phyloP scores from a whole-genome alignment of 1,140 invertebrate genomes.

The Stenopsyche tienmushanensis region DNA sequence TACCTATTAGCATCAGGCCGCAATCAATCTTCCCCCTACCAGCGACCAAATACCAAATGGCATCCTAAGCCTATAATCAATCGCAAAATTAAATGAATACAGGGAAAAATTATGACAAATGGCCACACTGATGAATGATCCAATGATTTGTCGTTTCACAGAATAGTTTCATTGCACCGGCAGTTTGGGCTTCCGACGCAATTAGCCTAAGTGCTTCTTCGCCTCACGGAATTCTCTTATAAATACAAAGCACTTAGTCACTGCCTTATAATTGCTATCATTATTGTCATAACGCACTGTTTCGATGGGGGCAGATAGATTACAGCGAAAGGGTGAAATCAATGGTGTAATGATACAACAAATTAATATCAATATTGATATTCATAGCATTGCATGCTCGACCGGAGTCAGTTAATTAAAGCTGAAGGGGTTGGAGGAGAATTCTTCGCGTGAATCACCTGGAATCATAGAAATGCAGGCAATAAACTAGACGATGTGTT shows the following conservation, averaged over 20 bases:
- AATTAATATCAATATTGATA: constrained; percentile 27
- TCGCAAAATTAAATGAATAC: constrained; percentile 17
- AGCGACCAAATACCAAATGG: constrained; percentile 20
- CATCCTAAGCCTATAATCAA: constrained; percentile 2
- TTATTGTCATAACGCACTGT: constrained; percentile 6
- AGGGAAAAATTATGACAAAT: constrained; percentile 20
- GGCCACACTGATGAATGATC: constrained; percentile 14
- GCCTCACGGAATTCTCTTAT: background rate
- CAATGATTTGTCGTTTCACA: background rate
- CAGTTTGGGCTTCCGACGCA: background rate
- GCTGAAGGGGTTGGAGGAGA: no score
- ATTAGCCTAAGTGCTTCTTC: constrained; percentile 23
- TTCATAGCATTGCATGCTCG: background rate
- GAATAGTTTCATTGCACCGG: background rate
- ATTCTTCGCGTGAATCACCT: no score
- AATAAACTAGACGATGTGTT: no score
- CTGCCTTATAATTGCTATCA: constrained; percentile 35
- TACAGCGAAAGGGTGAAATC: constrained; percentile 12
- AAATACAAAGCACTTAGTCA: constrained; percentile 26
- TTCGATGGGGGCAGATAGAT: constrained; percentile 5
- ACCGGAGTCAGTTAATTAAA: background rate
- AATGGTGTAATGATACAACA: constrained; percentile 2
- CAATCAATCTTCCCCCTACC: no score
- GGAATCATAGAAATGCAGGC: no score
- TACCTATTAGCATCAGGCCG: no score